phyloP scores from a whole-genome alignment of 2,113 vertebrate genomes.

The Corythoichthys haematopterus region DNA sequence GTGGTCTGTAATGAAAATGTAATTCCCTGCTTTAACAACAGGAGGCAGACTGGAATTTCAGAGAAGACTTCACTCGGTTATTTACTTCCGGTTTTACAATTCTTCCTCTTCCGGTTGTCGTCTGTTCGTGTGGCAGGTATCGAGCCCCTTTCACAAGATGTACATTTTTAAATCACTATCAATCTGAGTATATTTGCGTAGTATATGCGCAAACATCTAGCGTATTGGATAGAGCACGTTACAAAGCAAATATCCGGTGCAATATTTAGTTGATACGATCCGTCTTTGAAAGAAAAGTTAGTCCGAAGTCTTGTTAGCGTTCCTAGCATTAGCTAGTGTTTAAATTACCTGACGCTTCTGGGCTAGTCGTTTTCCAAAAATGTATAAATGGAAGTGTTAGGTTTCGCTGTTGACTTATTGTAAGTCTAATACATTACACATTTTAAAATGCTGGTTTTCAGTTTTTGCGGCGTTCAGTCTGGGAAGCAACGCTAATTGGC shows the following conservation, averaged over 20 bases:
- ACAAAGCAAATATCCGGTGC: rapidly evolving
- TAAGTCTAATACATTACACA: not conserved
- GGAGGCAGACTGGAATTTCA: conserved; percentile 10
- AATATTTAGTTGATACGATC: conserved; percentile 13
- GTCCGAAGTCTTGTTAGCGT: not conserved
- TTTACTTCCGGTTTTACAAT: not conserved
- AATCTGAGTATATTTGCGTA: conserved; percentile 41
- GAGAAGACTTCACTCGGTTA: not conserved
- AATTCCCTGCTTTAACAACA: not conserved
- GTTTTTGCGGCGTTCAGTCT: not conserved
- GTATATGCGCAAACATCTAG: rapidly evolving
- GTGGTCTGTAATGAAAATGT: not conserved
- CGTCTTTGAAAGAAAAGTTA: not conserved
- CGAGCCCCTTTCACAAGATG: not conserved
- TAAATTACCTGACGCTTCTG: not conserved
- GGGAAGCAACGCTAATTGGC: not conserved
- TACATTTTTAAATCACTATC: conserved; percentile 41
- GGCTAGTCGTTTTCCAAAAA: not conserved
- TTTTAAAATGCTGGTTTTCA: not conserved
- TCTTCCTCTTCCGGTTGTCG: conserved; percentile 73
- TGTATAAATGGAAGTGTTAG: too few relatives aligned
- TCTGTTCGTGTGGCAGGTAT: conserved; percentile 69
- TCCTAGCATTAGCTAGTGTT: not conserved
- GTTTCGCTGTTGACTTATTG: not conserved
- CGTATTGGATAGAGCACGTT: not conserved